Base-by-base conservation (phyloP, 1,140 invertebrate species). In the Vanessa tameamea region DNA sequence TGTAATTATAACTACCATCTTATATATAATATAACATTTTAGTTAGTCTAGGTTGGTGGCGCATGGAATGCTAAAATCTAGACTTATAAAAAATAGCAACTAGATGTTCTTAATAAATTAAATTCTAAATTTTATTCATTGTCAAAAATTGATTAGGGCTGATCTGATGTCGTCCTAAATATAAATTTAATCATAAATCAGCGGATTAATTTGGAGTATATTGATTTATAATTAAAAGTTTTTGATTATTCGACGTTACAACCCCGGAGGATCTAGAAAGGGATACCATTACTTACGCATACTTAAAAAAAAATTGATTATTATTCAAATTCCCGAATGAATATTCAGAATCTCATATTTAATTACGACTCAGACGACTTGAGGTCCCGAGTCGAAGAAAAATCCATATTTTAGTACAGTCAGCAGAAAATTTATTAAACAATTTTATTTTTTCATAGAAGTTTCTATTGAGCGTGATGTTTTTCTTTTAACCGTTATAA, bases 291-390 rank as follows among this genome's bases (percentile, higher is more conserved):
- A 47, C 53, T 59, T 69, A 43, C 15, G 53, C 37, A 50, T 37
- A 47, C 15, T 48, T 59, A 31, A 59, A 61, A 75, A n/a, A 73
- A 76, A 69, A 76, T 72, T 72, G 64, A 76, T 72, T 72, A 77
- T 77, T 77, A 77, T 77, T 77, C 65, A 72, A 77, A 77, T 77
- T 51, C 51, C 61, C 53, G 47, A 57, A 73, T 77, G 75, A 77
- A 77, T 77, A 77, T 77, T 77, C 75, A 77, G 63, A 55, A 23
- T 23, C 57, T 67, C 26, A 75, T 68, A 67, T 71, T 72, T 71
- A 72, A 72, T 76, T 72, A 72, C 63, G 59, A 4, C 47, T 72
- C 59, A 51, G 64, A 59, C 50, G 70, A 59, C 63, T 72, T 57
- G 31, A 72, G 20, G 75, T 72, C 23, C 66, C 23, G 47, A 70